Evolutionary conservation across 2,113 vertebrate genomes (phyloP).

Genomic region (Atherinomorus stipes): DNA sequence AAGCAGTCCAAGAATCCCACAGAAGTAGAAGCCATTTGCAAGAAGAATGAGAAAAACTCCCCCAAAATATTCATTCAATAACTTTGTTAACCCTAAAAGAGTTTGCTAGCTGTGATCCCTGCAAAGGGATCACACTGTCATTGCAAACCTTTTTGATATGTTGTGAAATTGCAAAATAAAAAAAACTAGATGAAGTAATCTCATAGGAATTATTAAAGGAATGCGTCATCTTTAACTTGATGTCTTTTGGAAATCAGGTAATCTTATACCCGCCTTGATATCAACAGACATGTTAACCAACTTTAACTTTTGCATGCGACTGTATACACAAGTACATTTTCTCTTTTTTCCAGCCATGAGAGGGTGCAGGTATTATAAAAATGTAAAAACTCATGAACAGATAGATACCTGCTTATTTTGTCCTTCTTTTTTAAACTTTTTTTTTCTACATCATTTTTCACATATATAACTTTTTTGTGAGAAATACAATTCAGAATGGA

Average conservation of each 20-base stretch:
- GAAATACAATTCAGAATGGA: too few species aligned
- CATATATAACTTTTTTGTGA: too few species aligned
- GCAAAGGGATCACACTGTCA: too few species aligned
- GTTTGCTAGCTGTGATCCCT: background rate
- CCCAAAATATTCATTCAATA: background rate
- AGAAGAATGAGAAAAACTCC: background rate
- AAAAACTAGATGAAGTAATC: too few species aligned
- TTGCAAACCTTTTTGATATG: too few species aligned
- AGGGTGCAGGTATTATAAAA: background rate
- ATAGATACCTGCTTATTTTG: background rate
- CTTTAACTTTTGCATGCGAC: background rate
- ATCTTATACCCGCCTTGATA: background rate
- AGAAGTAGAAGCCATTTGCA: background rate
- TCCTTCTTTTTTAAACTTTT: background rate
- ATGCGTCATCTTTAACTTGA: background rate
- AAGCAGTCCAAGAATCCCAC: background rate
- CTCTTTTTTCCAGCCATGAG: conserved; percentile 25
- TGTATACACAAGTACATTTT: background rate
- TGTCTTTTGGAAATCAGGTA: background rate
- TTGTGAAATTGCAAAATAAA: too few species aligned
- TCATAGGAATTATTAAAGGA: background rate
- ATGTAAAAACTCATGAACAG: background rate
- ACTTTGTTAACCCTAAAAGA: background rate
- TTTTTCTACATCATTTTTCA: background rate
- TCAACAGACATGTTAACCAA: background rate